A percentile compares a stretch with the other conserved stretches of the same genome.
Conservation (phyloP, 1,140 invertebrate genomes). For the Ips typographus region DNA sequence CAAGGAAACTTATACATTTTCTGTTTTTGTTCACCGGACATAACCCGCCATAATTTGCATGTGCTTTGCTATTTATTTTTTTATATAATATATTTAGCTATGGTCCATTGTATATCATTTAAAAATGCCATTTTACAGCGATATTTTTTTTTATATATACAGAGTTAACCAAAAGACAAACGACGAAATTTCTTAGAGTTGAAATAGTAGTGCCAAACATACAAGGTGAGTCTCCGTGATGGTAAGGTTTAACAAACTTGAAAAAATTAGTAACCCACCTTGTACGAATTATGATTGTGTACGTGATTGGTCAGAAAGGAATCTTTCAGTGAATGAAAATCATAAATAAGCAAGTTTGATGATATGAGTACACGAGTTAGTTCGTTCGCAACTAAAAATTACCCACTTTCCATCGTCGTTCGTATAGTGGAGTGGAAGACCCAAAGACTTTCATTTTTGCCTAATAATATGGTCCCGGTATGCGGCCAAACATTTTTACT, state of each 20-base stretch:
- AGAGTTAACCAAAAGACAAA: background rate
- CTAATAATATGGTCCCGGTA: constrained; percentile 17
- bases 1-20: background rate
- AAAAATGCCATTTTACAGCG: constrained; percentile 33
- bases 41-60: constrained; percentile 1
- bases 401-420: background rate
- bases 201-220: background rate
- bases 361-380: background rate
- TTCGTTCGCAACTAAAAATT: background rate
- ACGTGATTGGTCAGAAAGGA: background rate
- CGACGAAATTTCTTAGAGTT: background rate
- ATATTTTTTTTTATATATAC: constrained; percentile 26
- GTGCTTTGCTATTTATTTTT: background rate
- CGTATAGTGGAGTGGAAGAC: background rate
- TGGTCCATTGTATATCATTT: constrained; percentile 34
- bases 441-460: background rate
- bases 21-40: background rate
- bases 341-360: background rate
- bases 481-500: background rate
- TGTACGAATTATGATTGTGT: no score
- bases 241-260: no score
- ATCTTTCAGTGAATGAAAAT: background rate
- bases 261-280: no score
- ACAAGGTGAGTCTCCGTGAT: no score
- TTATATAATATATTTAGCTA: constrained; percentile 16